A percentile compares a stretch with the other conserved stretches of the same genome.
phyloP scores from a whole-genome alignment of 2,113 vertebrate species.

The Perca schrenkii region DNA sequence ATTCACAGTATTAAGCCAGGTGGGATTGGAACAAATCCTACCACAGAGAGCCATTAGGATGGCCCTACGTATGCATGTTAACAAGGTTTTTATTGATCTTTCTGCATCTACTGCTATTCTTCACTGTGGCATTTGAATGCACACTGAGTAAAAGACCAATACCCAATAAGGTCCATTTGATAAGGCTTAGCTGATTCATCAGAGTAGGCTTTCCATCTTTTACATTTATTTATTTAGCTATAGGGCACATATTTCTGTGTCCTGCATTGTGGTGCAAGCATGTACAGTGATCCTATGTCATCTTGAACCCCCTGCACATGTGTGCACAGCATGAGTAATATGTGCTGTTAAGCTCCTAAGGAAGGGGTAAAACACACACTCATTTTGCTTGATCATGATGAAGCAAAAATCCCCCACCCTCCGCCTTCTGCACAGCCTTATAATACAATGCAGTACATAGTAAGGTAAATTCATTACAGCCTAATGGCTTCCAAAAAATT shows the following conservation, averaged over 20 bases:
- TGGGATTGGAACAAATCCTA: constrained; percentile 54
- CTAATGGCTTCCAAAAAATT: not conserved
- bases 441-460: not conserved
- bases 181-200: constrained; percentile 12
- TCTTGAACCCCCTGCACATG: not conserved
- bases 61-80: constrained; percentile 49
- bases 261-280: constrained; percentile 2
- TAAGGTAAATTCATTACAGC: not conserved
- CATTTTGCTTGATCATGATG: constrained; percentile 19
- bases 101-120: constrained; percentile 40
- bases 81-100: constrained; percentile 68
- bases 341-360: not conserved
- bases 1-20: constrained; percentile 29
- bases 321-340: constrained; percentile 23
- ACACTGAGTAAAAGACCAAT: constrained; percentile 42
- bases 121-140: constrained; percentile 44
- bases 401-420: not conserved
- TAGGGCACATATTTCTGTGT: not conserved
- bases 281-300: not conserved
- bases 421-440: not conserved
- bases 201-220: constrained; percentile 15
- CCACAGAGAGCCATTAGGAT: constrained; percentile 53
- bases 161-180: constrained; percentile 33
- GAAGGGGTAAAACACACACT: not conserved
- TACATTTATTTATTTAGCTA: not conserved